Evolutionary conservation across 2,797 vertebrate genomes (phyloP), one percentile per base, ranked within the genome.

Genomic region (Falco columbarius): DNA sequence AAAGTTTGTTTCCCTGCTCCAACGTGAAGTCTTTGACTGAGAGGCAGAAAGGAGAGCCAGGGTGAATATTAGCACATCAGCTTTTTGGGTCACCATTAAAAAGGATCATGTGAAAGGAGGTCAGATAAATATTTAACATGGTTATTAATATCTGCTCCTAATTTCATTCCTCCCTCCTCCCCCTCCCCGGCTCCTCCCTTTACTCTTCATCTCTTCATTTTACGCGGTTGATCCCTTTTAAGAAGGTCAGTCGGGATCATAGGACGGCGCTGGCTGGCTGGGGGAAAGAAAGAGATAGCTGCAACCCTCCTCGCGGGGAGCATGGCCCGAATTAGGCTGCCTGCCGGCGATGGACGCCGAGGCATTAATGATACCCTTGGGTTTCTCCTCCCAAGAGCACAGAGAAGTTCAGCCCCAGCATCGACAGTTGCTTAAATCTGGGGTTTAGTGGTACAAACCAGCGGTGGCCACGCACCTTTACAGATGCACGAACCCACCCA

Each of bases 91-190:
- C 96, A 96, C 94, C 89, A 84, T 95, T 97, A 96, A 89, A 96
- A 95, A 97, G 94, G 95, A 92, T 96, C 89, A 65, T 93, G 92
- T 71, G 90, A 97, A 98, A 98, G 93, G 97, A 97, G 97, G 97
- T 97, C 97, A 97, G 95, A 97, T 97, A 97, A 98, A 98, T 98
- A 98, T 97, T 98, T 97, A 98, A 98, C 96, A 93, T 32, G 72
- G 92, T 95, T 97, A 98, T 98, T 97, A 97, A 98, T 98, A 97
- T 97, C 96, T 96, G 86, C 93, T 97, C 92, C 91, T 97, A 97
- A 97, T 97, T 97, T 97, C 94, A 94, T 91, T 86, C 96, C 79
- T 94, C 92, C 92, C 93, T 83, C 89, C 93, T 95, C 81, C 77
- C 36, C 76, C 74, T 66, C 55, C 29, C 65, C 47, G 0, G 75